Conservation (phyloP, 23 tunicate species). For the Pegea sp. region DNA sequence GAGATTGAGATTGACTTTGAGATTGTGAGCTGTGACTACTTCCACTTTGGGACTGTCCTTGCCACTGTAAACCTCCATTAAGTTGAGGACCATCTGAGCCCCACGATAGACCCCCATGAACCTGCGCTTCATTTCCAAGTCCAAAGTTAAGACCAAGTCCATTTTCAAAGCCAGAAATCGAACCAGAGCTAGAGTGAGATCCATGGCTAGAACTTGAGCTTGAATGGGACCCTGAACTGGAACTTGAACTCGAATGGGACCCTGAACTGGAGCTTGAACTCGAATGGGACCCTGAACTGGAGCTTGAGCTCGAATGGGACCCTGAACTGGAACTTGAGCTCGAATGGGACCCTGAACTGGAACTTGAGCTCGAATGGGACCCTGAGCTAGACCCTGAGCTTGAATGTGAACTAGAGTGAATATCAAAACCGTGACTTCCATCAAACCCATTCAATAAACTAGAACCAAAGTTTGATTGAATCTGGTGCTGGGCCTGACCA, state of each 20-base stretch:
- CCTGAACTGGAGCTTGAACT: background rate
- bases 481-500: background rate
- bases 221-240: background rate
- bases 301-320: background rate
- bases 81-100: background rate
- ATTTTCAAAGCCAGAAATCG: background rate
- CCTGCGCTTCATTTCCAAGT: background rate
- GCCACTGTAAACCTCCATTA: background rate
- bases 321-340: background rate
- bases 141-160: background rate
- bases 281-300: background rate
- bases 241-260: background rate
- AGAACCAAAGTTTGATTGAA: constrained; percentile 3
- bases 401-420: background rate
- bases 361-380: constrained; percentile 1
- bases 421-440: no score
- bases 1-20: constrained; percentile 18
- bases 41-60: background rate
- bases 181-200: background rate
- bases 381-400: background rate
- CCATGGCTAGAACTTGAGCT: background rate
- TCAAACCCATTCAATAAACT: no score
- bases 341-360: background rate
- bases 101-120: background rate
- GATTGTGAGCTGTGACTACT: background rate